A percentile compares a stretch with the other conserved stretches of the same genome.
phyloP scores from a whole-genome alignment of 2,888 invertebrate species.

The Adelphocoris suturalis region DNA sequence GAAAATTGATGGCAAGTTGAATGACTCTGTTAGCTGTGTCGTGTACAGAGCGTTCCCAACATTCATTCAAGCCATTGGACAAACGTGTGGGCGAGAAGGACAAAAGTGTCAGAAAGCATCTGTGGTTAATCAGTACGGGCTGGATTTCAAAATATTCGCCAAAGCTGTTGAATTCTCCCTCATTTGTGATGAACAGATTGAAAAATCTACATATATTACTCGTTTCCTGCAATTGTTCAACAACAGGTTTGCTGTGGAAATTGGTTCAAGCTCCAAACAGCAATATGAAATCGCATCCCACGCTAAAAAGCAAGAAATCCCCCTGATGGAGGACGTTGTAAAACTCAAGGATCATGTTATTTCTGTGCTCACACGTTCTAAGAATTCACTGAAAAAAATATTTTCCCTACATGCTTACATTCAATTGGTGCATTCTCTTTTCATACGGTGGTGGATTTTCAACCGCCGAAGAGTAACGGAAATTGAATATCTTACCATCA shows the following conservation, averaged over 20 bases:
- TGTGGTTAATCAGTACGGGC: too few species aligned
- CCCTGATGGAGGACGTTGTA: constrained; percentile 51
- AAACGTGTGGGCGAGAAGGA: too few species aligned
- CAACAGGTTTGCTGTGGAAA: constrained; percentile 32
- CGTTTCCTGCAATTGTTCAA: constrained; percentile 44
- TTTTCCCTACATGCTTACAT: not conserved
- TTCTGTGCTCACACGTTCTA: not conserved
- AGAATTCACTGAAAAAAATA: not conserved
- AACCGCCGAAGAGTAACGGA: constrained; percentile 47
- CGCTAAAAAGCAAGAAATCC: constrained; percentile 13
- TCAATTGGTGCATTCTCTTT: not conserved
- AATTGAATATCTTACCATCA: too few species aligned
- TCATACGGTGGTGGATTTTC: constrained; percentile 52
- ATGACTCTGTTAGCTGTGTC: too few species aligned
- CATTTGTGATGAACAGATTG: constrained; percentile 43
- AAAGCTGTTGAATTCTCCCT: constrained; percentile 35
- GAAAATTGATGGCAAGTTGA: too few species aligned
- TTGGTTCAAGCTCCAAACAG: too few species aligned
- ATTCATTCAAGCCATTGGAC: too few species aligned
- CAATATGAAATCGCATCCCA: not conserved
- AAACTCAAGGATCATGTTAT: constrained; percentile 46
- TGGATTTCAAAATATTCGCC: too few species aligned
- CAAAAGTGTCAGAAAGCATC: too few species aligned
- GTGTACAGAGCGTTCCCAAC: too few species aligned
- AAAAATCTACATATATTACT: constrained; percentile 31